A percentile compares a stretch with the other conserved stretches of the same genome.
Conservation (phyloP, 2,113 vertebrate genomes). For the Poeciliopsis retropinna region DNA sequence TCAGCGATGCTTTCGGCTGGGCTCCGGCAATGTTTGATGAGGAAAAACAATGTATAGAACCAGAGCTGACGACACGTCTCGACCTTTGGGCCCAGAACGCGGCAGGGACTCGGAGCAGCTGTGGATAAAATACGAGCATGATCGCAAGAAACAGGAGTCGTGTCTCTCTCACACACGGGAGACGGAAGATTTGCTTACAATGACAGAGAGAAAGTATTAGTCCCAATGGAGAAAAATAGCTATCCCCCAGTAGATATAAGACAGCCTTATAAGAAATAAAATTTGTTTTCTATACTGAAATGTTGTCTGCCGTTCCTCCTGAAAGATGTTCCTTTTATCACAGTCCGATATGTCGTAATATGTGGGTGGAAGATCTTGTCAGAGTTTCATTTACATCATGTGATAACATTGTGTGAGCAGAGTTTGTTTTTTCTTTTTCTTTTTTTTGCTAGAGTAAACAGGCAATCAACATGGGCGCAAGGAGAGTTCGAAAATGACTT, state of each 20-base stretch:
- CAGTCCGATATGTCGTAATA: constrained; percentile 57
- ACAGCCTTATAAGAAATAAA: constrained; percentile 80
- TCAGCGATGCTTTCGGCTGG: constrained; percentile 47
- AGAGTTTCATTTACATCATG: constrained; percentile 58
- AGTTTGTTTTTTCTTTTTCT: constrained; percentile 2
- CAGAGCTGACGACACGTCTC: constrained; percentile 25
- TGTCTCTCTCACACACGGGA: constrained; percentile 44
- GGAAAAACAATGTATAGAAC: constrained; percentile 70
- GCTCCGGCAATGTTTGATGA: constrained; percentile 51
- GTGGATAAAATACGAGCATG: constrained; percentile 24
- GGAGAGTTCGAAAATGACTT: constrained; percentile 61
- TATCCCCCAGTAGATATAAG: constrained; percentile 74
- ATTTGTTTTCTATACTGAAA: constrained; percentile 79
- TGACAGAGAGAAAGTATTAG: constrained; percentile 63
- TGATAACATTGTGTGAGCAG: constrained; percentile 59
- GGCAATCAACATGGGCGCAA: constrained; percentile 60
- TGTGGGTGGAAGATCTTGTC: constrained; percentile 56
- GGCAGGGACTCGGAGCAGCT: constrained; percentile 17
- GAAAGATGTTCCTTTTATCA: constrained; percentile 53
- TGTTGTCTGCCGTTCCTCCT: constrained; percentile 65
- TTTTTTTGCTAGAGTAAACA: constrained; percentile 61
- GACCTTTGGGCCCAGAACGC: constrained; percentile 30
- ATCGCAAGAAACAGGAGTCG: constrained; percentile 43
- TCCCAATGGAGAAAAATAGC: constrained; percentile 63
- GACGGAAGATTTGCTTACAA: constrained; percentile 57